These are phyloP conservation scores for Cephus pygmeus DNA, from an alignment of 2,888 invertebrate genomes.

Conservation along the genomic window DNA sequence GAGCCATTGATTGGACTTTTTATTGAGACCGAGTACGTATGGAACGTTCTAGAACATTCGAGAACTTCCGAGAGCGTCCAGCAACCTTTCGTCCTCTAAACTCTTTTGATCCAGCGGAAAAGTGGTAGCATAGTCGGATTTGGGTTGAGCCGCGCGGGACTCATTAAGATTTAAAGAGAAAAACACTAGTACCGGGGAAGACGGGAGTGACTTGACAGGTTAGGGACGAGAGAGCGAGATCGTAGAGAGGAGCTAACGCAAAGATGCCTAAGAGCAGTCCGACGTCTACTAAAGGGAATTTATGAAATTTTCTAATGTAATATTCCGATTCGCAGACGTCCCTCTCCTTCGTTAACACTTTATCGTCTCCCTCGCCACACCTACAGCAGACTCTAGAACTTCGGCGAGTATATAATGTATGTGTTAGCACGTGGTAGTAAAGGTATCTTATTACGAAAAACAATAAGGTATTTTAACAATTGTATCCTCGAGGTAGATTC, in stretches of 20 bases:
- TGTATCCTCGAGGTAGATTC: not conserved
- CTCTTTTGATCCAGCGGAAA: constrained; percentile 11
- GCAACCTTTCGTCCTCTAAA: constrained; percentile 10
- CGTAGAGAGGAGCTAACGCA: constrained; percentile 11
- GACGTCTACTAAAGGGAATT: constrained; percentile 59
- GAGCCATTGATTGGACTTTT: too few species aligned
- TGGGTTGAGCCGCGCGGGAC: constrained; percentile 39
- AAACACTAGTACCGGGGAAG: constrained; percentile 55
- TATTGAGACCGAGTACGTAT: too few species aligned
- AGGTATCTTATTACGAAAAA: not conserved
- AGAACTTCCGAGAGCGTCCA: too few species aligned
- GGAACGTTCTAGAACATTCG: too few species aligned
- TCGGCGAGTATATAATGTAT: not conserved
- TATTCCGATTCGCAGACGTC: constrained; percentile 59
- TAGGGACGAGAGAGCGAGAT: too few species aligned
- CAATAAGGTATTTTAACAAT: not conserved
- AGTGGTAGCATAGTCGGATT: constrained; percentile 40
- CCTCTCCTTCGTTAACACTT: constrained; percentile 26
- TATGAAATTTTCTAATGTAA: constrained; percentile 65
- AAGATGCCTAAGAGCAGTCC: constrained; percentile 51
- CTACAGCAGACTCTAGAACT: constrained; percentile 1
- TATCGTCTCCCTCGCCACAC: constrained; percentile 14
- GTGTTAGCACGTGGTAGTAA: not conserved
- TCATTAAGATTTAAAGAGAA: constrained; percentile 62
- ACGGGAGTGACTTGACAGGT: constrained; percentile 53